Evolutionary conservation across 1,140 invertebrate genomes (phyloP).

Genomic region (Globodera ellingtonae): DNA sequence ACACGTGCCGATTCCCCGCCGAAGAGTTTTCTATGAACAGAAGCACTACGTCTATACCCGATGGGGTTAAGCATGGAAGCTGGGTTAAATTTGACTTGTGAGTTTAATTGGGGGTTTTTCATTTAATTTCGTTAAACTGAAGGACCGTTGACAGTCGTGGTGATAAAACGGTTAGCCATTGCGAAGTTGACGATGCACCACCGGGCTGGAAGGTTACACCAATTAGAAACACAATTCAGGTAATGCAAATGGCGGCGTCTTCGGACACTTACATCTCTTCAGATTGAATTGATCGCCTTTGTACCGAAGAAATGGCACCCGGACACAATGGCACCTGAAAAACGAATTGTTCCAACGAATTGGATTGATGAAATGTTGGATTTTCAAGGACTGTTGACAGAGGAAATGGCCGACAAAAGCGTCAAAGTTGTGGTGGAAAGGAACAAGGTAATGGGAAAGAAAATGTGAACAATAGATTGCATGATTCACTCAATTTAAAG

Average conservation of each 20-base stretch:
- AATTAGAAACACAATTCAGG: slow-evolving; percentile 15
- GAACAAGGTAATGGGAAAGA: not conserved
- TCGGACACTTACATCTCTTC: not conserved
- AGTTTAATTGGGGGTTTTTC: not conserved
- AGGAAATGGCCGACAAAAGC: not conserved
- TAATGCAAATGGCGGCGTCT: not conserved
- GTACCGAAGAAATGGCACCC: slow-evolving; percentile 7
- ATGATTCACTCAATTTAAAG: not conserved
- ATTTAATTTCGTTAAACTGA: not conserved
- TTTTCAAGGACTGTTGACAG: not conserved
- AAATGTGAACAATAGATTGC: not conserved
- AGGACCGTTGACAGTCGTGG: not conserved
- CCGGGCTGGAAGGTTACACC: slow-evolving; percentile 1
- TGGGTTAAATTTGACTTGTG: slow-evolving; percentile 21
- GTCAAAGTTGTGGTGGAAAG: slow-evolving; percentile 12
- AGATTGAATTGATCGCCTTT: slow-evolving; percentile 23
- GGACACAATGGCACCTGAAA: not conserved
- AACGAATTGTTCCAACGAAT: not conserved
- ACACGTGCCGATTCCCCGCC: not conserved
- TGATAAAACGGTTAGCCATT: not conserved
- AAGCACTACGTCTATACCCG: not conserved
- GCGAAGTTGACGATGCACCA: not conserved
- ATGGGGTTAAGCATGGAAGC: slow-evolving; percentile 5
- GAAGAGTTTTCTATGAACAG: not conserved
- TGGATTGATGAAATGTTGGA: slow-evolving; percentile 13